Percentiles rank a stretch among this genome's conserved stretches.
These are phyloP conservation scores for Caenorhabditis sp. DNA, from an alignment of 2,888 invertebrate species.

Conservation along the genomic window DNA sequence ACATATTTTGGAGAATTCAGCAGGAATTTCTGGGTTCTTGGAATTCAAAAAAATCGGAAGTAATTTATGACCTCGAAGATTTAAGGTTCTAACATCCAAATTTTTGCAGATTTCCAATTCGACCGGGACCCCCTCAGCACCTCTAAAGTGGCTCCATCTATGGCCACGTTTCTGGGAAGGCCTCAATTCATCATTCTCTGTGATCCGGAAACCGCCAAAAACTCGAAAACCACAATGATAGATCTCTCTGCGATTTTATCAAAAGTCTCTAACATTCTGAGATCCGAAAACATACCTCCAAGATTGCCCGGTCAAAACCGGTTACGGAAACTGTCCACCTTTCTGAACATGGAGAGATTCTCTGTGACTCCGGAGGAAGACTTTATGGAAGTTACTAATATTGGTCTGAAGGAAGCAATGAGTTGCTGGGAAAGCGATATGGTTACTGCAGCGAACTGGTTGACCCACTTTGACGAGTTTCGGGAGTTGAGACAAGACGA, in stretches of 20 bases:
- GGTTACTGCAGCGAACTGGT: conserved; percentile 44
- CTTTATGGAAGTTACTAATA: neutral
- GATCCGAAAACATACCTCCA: neutral
- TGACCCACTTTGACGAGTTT: conserved; percentile 62
- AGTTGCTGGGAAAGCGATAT: conserved; percentile 50
- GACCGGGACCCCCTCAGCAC: conserved; percentile 27
- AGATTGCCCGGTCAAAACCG: conserved; percentile 17
- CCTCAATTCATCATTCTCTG: conserved; percentile 41
- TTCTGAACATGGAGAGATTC: conserved; percentile 12
- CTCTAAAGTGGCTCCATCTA: conserved; percentile 5
- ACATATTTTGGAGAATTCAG: too few species aligned
- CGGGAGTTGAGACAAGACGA: conserved; percentile 24
- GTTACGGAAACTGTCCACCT: neutral
- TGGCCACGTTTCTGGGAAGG: conserved; percentile 24
- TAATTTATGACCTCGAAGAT: too few species aligned
- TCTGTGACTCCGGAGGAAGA: neutral
- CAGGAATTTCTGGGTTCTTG: neutral
- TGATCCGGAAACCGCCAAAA: conserved; percentile 34
- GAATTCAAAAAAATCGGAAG: neutral
- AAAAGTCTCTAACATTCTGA: conserved; percentile 6
- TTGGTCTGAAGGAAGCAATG: conserved; percentile 27
- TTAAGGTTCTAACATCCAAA: too few species aligned
- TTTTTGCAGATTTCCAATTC: conserved; percentile 42
- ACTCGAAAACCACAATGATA: neutral
- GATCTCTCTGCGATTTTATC: neutral